Base-by-base conservation (phyloP, 2,113 vertebrate genomes). In the Ctenomys sociabilis region DNA sequence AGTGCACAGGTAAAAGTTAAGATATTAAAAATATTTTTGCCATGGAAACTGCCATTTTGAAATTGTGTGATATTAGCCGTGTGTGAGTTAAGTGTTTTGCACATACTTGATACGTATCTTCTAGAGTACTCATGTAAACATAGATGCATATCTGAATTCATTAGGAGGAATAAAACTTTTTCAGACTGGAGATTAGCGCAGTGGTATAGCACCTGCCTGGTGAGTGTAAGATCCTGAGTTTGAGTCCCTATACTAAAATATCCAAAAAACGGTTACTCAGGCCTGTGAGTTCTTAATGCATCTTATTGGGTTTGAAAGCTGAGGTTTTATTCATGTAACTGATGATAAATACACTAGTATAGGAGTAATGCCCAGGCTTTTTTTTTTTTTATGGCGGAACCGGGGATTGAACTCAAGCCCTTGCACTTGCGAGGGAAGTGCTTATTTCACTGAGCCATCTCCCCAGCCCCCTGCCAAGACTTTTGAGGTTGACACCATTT, bases 1-100 rank as follows among this genome's bases (percentile, higher is more conserved):
- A 99, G 98, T 88, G 97, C 98, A 0, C 99, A 99, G 99, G 99
- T 99, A 98, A 98, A 96, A 94, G 68, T 96, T 91, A 83, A 77
- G 88, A 85, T 93, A 54, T 37, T 97, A 61, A 93, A 96, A 57
- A 40, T 32, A 19, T 95, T 87, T 95, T 93, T 96, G 63, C 92
- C 72, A 43, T 14, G 12, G 68, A 96, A 96, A 96, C 22, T 96
- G 73, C 85, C 9, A 93, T 96, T 75, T 91, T 88, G 75, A 87
- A 90, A 89, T 68, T 96, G 40, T 86, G 1, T 95, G 70, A 85
- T 93, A 66, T 52, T 81, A 83, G 77, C 73, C 43, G 2, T 94
- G 28, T 93, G 52, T 96, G 82, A 88, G 92, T 92, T 93, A 83
- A 84, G 32, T 10, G 4, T 83, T 94, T 95, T 96, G 12, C 54